phyloP scores from a whole-genome alignment of 2,888 invertebrate genomes.

The Cephonodes hylas region DNA sequence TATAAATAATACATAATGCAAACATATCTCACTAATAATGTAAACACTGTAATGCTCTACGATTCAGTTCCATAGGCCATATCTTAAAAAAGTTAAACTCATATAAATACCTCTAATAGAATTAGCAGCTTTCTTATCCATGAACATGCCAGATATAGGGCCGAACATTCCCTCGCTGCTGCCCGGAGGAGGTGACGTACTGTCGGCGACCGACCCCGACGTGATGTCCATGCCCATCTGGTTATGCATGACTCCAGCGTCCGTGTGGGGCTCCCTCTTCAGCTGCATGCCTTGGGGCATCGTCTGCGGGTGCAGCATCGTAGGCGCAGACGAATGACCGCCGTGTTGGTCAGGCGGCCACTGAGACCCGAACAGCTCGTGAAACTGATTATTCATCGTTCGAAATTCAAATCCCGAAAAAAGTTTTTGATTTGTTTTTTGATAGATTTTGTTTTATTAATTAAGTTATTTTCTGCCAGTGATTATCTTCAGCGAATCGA shows the following conservation, averaged over 20 bases:
- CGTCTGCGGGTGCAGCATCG: slow-evolving; percentile 68
- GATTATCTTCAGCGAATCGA: slow-evolving; percentile 57
- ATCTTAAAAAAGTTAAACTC: neutral
- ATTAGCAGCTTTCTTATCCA: slow-evolving; percentile 83
- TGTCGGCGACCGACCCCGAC: slow-evolving; percentile 78
- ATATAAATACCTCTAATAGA: slow-evolving; percentile 83
- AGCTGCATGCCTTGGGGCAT: slow-evolving; percentile 60
- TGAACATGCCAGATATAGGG: slow-evolving; percentile 72
- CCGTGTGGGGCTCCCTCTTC: slow-evolving; percentile 66
- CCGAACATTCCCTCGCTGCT: slow-evolving; percentile 72
- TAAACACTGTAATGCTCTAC: neutral
- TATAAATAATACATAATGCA: neutral
- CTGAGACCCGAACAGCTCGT: slow-evolving; percentile 75
- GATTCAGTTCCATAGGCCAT: neutral
- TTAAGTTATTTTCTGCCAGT: slow-evolving; percentile 66
- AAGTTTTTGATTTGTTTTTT: slow-evolving; percentile 27
- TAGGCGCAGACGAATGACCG: slow-evolving; percentile 71
- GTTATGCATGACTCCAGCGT: slow-evolving; percentile 59
- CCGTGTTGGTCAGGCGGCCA: slow-evolving; percentile 79
- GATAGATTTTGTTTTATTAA: slow-evolving; percentile 26
- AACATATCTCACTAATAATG: neutral
- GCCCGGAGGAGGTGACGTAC: slow-evolving; percentile 82
- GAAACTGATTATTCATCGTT: slow-evolving; percentile 75
- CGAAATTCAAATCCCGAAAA: slow-evolving; percentile 37
- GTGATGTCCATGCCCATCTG: slow-evolving; percentile 68